Conservation (phyloP, 2,113 vertebrate genomes). For the Suncus etruscus region DNA sequence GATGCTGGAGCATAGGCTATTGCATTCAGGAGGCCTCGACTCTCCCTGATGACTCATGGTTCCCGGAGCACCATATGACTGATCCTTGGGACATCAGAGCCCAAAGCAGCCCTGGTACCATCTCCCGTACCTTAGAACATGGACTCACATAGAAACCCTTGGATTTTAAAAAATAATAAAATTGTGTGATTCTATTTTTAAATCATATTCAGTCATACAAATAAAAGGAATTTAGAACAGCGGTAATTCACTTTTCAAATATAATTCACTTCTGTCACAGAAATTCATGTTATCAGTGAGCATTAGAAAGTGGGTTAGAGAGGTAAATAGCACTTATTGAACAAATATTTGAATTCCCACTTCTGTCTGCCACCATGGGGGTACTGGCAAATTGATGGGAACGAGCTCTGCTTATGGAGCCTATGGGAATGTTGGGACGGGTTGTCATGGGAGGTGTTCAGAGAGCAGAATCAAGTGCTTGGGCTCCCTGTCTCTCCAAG, state of each 20-base stretch:
- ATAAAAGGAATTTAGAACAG: constrained; percentile 27
- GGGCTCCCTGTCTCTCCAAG: background rate
- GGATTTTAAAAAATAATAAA: background rate
- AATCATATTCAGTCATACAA: constrained; percentile 3
- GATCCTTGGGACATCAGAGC: too few species aligned
- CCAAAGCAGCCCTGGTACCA: too few species aligned
- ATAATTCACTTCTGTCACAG: background rate
- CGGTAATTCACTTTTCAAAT: constrained; percentile 15
- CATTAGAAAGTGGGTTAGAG: background rate
- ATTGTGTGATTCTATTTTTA: constrained; percentile 19
- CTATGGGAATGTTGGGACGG: background rate
- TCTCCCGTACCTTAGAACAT: background rate
- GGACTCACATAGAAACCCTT: constrained; percentile 19
- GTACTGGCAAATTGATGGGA: background rate
- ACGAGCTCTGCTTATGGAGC: background rate
- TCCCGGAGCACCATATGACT: too few species aligned
- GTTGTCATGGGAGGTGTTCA: background rate
- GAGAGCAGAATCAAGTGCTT: background rate
- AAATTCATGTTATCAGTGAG: background rate
- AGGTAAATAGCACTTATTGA: background rate
- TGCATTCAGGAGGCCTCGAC: background rate
- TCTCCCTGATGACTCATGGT: too few species aligned
- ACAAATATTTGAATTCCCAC: too few species aligned
- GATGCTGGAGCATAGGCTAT: background rate
- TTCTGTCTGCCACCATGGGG: background rate